Base-by-base conservation (phyloP, 2,888 invertebrate genomes). In the Steromphala cineraria region DNA sequence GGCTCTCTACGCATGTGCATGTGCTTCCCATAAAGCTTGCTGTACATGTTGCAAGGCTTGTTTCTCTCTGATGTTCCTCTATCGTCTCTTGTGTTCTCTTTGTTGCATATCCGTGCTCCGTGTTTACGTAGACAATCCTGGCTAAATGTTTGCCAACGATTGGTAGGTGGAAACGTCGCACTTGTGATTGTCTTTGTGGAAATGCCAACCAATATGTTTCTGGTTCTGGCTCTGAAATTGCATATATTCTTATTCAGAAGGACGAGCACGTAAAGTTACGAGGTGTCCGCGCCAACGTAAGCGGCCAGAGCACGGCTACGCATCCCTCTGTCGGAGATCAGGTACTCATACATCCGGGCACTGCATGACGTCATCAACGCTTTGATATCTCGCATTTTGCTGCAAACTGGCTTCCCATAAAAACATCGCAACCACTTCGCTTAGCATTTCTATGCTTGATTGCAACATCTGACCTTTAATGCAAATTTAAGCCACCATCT, bases 211-310 rank as follows among this genome's bases (percentile, higher is more conserved):
- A 8, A 8, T 46, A 46, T 46, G 13, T 10, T 10, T 46, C 46
- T 46, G 46, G 13, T 13, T 13, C 46, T 46, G 13, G 46, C 46
- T 46, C 46, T 71, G 71, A 71, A 71, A 36, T 71, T 71, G n/a
- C 56, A 36, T 17, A 28, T 36, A 31, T 71, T 76, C 7, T 76
- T 76, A 53, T 76, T 76, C 76, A 76, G 76, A 76, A 55, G 53
- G 76, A 36, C 53, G 76, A 36, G 76, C 36, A 28, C 76, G 76
- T 53, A 53, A 76, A 36, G 28, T 55, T 19, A n/a, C 53, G 31
- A 76, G 55, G 21, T 76, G 76, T 40, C 76, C 53, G 31, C 53
- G 76, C n/a, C 53, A 76, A 53, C 53, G 31, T 31, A 55, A 55
- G 24, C 75, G 75, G 52, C 13, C 75, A 24, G 31, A 76, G 55